phyloP scores from a whole-genome alignment of 2,888 invertebrate species.

The Diarsia mendica region DNA sequence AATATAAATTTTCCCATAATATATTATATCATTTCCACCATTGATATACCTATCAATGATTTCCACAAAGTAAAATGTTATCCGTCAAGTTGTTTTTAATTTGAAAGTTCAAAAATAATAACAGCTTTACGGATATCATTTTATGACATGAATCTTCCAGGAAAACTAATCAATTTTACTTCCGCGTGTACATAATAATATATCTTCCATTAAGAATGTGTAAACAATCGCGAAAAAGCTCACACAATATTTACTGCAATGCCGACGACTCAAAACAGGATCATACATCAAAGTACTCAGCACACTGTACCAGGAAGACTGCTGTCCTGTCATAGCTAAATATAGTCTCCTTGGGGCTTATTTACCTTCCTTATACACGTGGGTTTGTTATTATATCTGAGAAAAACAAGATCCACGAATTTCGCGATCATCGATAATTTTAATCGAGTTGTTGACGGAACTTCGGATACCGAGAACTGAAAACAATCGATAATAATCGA shows the following conservation, averaged over 20 bases:
- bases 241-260: constrained; percentile 63
- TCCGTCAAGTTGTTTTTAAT: too few relatives aligned
- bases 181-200: constrained; percentile 40
- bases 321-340: constrained; percentile 53
- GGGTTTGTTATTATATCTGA: constrained; percentile 37
- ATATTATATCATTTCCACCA: too few relatives aligned
- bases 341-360: constrained; percentile 44
- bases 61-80: too few relatives aligned
- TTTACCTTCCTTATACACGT: constrained; percentile 33
- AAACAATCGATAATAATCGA: constrained; percentile 39
- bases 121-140: too few relatives aligned
- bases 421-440: constrained; percentile 55
- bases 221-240: constrained; percentile 47
- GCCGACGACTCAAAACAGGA: constrained; percentile 60
- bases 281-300: constrained; percentile 65
- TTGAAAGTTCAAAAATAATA: too few relatives aligned
- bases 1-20: too few relatives aligned
- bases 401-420: constrained; percentile 46
- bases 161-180: constrained; percentile 15
- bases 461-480: constrained; percentile 14
- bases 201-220: constrained; percentile 44
- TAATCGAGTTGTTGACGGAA: constrained; percentile 57
- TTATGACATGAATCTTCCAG: constrained; percentile 18
- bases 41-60: too few relatives aligned
- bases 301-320: constrained; percentile 68